phyloP scores from a whole-genome alignment of 2,888 invertebrate genomes.

The Habrosyne pyritoides region DNA sequence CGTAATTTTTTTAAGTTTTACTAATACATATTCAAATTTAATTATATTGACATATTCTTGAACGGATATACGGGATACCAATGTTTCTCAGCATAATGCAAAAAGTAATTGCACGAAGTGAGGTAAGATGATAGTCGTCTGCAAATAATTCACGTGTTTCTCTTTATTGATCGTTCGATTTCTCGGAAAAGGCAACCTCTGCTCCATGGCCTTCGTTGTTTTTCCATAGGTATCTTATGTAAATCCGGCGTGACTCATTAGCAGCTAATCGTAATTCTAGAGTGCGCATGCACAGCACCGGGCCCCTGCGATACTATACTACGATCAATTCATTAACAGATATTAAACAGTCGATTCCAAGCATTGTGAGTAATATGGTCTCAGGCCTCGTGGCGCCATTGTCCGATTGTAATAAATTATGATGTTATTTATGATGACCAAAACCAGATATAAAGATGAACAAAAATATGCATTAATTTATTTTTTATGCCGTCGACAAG shows the following conservation, averaged over 20 bases:
- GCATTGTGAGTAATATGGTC: not conserved
- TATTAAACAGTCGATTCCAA: not conserved
- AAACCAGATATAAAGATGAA: not conserved
- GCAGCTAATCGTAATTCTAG: slow-evolving; percentile 43
- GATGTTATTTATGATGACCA: slow-evolving; percentile 3
- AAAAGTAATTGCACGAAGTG: slow-evolving; percentile 5
- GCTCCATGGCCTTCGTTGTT: slow-evolving; percentile 44
- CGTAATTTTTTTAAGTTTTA: no score
- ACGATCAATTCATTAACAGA: slow-evolving; percentile 31
- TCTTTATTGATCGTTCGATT: slow-evolving; percentile 43
- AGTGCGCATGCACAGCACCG: slow-evolving; percentile 38
- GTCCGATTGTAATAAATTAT: not conserved
- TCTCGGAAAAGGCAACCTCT: slow-evolving; percentile 40
- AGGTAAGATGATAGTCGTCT: slow-evolving; percentile 23
- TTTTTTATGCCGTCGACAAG: no score
- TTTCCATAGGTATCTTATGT: slow-evolving; percentile 45
- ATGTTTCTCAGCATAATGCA: not conserved
- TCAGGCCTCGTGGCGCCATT: not conserved
- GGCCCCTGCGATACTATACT: slow-evolving; percentile 22
- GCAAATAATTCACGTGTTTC: slow-evolving; percentile 29
- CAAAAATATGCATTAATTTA: not conserved
- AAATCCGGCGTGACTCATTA: slow-evolving; percentile 67
- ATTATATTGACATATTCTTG: not conserved
- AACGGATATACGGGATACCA: not conserved
- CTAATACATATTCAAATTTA: no score